Conservation (phyloP, 2,888 invertebrate species). For the Caradrina clavipalpis region DNA sequence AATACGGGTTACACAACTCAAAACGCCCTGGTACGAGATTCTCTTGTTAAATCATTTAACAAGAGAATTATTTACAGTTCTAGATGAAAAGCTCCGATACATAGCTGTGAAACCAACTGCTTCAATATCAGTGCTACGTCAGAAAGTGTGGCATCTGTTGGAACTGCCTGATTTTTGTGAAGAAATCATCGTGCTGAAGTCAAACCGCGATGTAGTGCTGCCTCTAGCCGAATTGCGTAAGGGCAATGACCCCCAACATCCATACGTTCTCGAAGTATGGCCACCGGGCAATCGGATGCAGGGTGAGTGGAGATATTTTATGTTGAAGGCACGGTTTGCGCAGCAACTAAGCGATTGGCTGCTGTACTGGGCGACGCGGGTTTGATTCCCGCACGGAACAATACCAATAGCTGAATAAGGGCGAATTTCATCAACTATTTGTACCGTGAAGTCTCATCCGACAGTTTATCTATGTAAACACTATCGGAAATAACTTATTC, state of each 20-base stretch:
- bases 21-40: neutral
- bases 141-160: conserved; percentile 85
- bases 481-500: too few species aligned
- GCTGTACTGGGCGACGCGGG: too few species aligned
- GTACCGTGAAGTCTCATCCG: too few species aligned
- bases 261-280: conserved; percentile 85
- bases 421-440: too few species aligned
- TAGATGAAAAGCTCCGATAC: conserved; percentile 81
- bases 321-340: too few species aligned
- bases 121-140: conserved; percentile 80
- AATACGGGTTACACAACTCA: too few species aligned
- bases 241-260: conserved; percentile 84
- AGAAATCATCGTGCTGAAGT: conserved; percentile 82
- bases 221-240: conserved; percentile 79
- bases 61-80: too few species aligned
- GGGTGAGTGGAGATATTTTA: conserved; percentile 63
- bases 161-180: conserved; percentile 86
- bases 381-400: too few species aligned
- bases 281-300: conserved; percentile 67
- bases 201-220: conserved; percentile 74
- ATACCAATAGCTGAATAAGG: too few species aligned
- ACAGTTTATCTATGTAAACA: too few species aligned
- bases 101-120: conserved; percentile 81
- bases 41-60: neutral
- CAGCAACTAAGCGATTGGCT: too few species aligned